These are phyloP conservation scores for Eristalis intricaria DNA, from an alignment of 2,888 invertebrate genomes.

Conservation along the genomic window DNA sequence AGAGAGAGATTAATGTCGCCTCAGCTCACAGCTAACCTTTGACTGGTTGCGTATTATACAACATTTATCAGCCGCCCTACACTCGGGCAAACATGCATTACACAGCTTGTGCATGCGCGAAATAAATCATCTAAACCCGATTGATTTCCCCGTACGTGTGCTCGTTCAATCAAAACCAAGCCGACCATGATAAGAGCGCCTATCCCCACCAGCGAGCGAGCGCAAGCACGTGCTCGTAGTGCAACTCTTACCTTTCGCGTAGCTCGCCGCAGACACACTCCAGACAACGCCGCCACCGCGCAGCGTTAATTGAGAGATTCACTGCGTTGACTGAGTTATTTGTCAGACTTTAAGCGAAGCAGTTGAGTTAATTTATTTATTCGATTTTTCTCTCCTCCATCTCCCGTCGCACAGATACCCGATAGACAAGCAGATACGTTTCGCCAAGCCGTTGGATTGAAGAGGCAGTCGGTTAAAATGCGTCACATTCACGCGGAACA, in stretches of 20 bases:
- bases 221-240: background rate
- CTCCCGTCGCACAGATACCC: slow-evolving; percentile 22
- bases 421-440: slow-evolving; percentile 28
- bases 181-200: background rate
- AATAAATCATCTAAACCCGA: background rate
- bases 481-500: slow-evolving; percentile 69
- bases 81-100: background rate
- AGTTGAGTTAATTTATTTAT: slow-evolving; percentile 45
- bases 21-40: background rate
- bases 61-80: background rate
- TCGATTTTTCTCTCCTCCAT: slow-evolving; percentile 20
- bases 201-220: background rate
- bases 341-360: slow-evolving; percentile 45
- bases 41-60: background rate
- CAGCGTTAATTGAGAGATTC: slow-evolving; percentile 17
- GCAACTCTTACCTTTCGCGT: background rate
- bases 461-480: slow-evolving; percentile 33
- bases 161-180: background rate
- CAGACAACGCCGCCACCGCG: slow-evolving; percentile 5
- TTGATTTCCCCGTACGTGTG: background rate
- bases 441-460: slow-evolving; percentile 29
- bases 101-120: background rate
- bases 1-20: background rate
- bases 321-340: slow-evolving; percentile 23
- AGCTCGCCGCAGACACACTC: slow-evolving; percentile 12